phyloP scores from a whole-genome alignment of 2,113 vertebrate genomes.

The Trogon melanurus region DNA sequence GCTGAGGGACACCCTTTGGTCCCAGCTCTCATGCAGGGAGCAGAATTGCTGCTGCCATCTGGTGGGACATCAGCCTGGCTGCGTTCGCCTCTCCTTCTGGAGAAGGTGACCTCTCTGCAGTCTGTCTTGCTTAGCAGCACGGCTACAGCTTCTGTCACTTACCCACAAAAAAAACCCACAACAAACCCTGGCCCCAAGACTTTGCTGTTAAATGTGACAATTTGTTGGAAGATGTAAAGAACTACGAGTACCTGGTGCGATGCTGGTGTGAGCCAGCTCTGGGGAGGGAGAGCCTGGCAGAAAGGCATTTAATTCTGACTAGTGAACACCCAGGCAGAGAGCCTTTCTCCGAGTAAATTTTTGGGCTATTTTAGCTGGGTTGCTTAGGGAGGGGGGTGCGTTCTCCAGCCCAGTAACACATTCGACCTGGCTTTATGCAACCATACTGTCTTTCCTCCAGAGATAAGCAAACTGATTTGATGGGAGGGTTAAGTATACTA shows the following conservation, averaged over 20 bases:
- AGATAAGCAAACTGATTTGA: background rate
- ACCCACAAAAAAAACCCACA: background rate
- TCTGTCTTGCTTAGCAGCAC: background rate
- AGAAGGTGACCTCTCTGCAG: background rate
- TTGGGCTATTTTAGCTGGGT: background rate
- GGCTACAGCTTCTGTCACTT: background rate
- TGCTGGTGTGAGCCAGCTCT: background rate
- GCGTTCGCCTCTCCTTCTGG: background rate
- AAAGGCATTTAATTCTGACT: no score
- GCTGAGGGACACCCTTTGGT: background rate
- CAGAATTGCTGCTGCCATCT: conserved; percentile 65
- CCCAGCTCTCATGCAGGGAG: background rate
- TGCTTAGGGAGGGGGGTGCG: background rate
- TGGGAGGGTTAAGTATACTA: background rate
- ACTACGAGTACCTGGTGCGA: background rate
- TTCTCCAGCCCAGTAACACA: background rate
- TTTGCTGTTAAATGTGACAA: background rate
- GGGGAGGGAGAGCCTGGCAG: background rate
- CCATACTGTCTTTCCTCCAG: background rate
- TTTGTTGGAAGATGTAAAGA: background rate
- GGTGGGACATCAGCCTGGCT: conserved; percentile 7
- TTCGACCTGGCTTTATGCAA: background rate
- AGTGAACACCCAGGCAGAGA: background rate
- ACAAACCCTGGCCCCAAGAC: no score
- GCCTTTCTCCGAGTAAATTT: background rate